Evolutionary conservation across 2,113 vertebrate genomes (phyloP), one percentile per base, ranked within the genome.

Genomic region (Loxodonta africana): DNA sequence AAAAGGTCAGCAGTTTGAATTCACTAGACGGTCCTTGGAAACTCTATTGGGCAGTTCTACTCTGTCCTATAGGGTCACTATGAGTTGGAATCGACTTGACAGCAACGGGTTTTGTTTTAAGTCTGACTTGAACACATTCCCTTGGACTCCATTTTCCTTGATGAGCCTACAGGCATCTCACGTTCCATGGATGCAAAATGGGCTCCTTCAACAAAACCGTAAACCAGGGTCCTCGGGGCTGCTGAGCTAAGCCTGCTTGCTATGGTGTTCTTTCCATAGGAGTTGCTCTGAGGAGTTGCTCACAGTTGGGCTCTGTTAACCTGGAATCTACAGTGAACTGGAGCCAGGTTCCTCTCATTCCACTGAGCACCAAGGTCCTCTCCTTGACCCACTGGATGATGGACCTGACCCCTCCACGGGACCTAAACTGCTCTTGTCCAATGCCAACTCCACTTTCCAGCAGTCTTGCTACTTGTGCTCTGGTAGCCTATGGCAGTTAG

Each of bases 111-210:
- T 53, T 53, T 53, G 51, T 53, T 53, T 53, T 37, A 84, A 28
- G 51, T 74, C 18, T 73, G 69, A 60, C 57, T 60, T 12, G 57
- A 60, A 60, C 17, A 4, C 18, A 14, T 60, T n/a, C 48, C n/a
- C 3, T 0, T 0, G 46, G 26, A 7, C 15, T 71, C 41, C 7
- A 9, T 26, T 41, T 10, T 37, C 33, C 30, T 6, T 26, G 37
- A 23, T 6, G 2, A 14, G 57, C 18, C 63, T 69, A 26, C 37
- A 46, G 30, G 48, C 0, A 0, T 69, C 91, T 65, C 74, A 10
- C 2, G 30, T 77, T 69, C 62, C 71, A 23, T 0, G 8, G 44
- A 1, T 28, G 62, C 46, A n/a, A 41, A 25, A 26, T 14, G 15
- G 46, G 4, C 69, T 23, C 81, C 6, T 78, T 77, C 60, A 44